Conservation (phyloP, 2,797 vertebrate genomes). For the Lates japonicus region DNA sequence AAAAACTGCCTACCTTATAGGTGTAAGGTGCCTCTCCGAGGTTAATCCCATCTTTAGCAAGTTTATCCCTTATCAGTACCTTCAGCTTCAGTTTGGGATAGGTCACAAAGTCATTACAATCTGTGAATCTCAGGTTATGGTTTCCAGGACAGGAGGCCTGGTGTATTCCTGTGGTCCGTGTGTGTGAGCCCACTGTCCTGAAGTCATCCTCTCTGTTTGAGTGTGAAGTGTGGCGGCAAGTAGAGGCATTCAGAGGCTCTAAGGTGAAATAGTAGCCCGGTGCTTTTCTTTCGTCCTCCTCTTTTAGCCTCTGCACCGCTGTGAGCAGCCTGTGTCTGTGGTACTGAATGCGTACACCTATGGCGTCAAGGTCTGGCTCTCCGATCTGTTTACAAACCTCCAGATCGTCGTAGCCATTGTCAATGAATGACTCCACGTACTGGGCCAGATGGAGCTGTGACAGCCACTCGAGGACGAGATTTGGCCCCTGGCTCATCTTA, state of each 20-base stretch:
- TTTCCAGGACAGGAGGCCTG: conserved; percentile 78
- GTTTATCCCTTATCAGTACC: conserved; percentile 96
- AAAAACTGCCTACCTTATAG: conserved; percentile 89
- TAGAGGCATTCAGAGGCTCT: conserved; percentile 83
- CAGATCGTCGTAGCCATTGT: conserved; percentile 95
- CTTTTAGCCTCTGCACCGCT: conserved; percentile 89
- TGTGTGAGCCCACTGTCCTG: conserved; percentile 51
- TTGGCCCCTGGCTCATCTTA: conserved; percentile 86
- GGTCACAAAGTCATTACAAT: conserved; percentile 85
- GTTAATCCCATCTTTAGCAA: conserved; percentile 94
- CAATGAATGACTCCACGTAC: conserved; percentile 93
- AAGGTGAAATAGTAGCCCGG: conserved; percentile 92
- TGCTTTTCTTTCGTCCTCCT: conserved; percentile 86
- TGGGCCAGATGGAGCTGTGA: conserved; percentile 90
- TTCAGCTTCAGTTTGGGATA: conserved; percentile 95
- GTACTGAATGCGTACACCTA: conserved; percentile 89
- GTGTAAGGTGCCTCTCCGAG: conserved; percentile 93
- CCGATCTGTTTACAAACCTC: conserved; percentile 97
- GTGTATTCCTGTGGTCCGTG: conserved; percentile 52
- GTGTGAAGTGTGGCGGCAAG: conserved; percentile 59
- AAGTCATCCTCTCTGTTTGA: conserved; percentile 64
- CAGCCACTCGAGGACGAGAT: conserved; percentile 94
- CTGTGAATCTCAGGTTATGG: conserved; percentile 70
- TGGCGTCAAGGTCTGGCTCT: conserved; percentile 94
- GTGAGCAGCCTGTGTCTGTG: conserved; percentile 91